These are phyloP conservation scores for Chrysolina oricalcia DNA, from an alignment of 2,888 invertebrate species.

Conservation along the genomic window DNA sequence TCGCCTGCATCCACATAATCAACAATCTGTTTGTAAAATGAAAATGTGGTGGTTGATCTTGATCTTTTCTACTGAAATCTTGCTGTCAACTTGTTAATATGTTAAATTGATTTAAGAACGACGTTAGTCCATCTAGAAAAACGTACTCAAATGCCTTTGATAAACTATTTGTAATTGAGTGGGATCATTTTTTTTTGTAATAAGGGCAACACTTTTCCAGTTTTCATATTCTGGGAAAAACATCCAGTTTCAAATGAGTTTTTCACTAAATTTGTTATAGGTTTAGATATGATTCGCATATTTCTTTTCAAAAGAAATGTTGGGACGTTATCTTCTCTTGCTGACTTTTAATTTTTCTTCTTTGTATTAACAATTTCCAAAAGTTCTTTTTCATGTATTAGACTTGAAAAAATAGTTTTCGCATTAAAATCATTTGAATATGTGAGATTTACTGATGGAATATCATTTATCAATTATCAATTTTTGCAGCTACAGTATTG, in stretches of 20 bases:
- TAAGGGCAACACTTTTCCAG: background rate
- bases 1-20: too few species aligned
- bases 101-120: too few species aligned
- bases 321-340: slow-evolving; percentile 20
- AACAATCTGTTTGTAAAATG: too few species aligned
- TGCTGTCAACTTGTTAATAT: slow-evolving; percentile 10
- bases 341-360: slow-evolving; percentile 3
- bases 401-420: slow-evolving; percentile 16
- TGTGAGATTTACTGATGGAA: slow-evolving; percentile 20
- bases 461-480: slow-evolving; percentile 14
- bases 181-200: slow-evolving; percentile 7
- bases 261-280: background rate
- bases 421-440: slow-evolving; percentile 16
- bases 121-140: too few species aligned
- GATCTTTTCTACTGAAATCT: slow-evolving; percentile 2
- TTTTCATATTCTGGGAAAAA: too few species aligned
- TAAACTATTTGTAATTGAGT: slow-evolving; percentile 15
- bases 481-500: slow-evolving; percentile 1
- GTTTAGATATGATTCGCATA: slow-evolving; percentile 15
- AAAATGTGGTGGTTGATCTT: slow-evolving; percentile 7
- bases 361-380: slow-evolving; percentile 22
- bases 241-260: too few species aligned
- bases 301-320: too few species aligned
- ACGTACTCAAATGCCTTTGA: too few species aligned
- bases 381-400: slow-evolving; percentile 1